Conservation (phyloP, 2,797 vertebrate species). For the Microctenopoma stevenorrisi region DNA sequence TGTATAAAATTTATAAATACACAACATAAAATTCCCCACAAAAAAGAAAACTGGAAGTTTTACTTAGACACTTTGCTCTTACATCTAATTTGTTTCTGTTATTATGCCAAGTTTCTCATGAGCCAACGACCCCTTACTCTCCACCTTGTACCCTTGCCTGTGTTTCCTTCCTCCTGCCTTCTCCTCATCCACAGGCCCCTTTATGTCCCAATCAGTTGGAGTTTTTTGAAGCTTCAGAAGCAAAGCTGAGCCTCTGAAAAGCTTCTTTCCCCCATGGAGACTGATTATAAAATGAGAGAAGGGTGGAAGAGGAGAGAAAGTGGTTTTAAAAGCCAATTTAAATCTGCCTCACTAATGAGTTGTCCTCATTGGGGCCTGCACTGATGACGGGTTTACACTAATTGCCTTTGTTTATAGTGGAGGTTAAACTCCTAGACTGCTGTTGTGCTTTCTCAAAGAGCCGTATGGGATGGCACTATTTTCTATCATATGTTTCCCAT, state of each 20-base stretch:
- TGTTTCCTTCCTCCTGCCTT: slow-evolving; percentile 1
- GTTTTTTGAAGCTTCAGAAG: slow-evolving; percentile 68
- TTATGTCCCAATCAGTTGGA: slow-evolving; percentile 71
- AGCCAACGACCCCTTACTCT: not conserved
- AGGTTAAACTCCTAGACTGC: slow-evolving; percentile 25
- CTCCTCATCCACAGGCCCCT: slow-evolving; percentile 41
- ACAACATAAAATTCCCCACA: not conserved
- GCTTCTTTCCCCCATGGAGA: slow-evolving; percentile 64
- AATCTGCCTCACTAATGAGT: slow-evolving; percentile 72
- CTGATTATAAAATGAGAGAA: slow-evolving; percentile 61
- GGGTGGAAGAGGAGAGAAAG: slow-evolving; percentile 37
- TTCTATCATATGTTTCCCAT: not conserved
- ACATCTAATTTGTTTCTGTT: not conserved
- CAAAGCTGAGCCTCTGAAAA: slow-evolving; percentile 64
- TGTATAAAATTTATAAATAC: no score
- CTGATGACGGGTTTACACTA: slow-evolving; percentile 3
- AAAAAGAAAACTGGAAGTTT: not conserved
- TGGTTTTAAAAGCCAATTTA: slow-evolving; percentile 74
- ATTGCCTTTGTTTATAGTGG: slow-evolving; percentile 34
- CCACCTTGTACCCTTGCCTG: slow-evolving; percentile 3
- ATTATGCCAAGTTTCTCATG: slow-evolving; percentile 12
- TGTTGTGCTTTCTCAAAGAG: slow-evolving; percentile 17
- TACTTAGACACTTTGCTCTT: not conserved
- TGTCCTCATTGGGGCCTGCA: slow-evolving; percentile 29
- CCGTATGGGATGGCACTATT: not conserved